phyloP scores from a whole-genome alignment of 92 coral and sea anemone species.

The Paragorgia papillata region DNA sequence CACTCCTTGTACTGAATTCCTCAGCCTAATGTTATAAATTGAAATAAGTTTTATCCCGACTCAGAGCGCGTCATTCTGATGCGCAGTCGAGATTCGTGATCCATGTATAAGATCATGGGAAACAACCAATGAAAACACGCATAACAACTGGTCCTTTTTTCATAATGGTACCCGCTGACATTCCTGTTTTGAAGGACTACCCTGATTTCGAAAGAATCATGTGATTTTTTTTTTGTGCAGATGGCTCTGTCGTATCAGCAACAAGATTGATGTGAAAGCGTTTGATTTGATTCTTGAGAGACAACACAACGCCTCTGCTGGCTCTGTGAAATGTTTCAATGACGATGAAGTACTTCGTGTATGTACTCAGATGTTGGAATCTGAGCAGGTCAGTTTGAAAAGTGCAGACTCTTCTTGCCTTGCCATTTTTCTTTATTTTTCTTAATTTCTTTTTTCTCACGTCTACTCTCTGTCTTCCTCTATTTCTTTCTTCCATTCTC shows the following conservation, averaged over 20 bases:
- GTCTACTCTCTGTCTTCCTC: neutral
- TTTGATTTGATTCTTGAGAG: constrained; percentile 28
- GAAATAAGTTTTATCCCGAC: too few relatives aligned
- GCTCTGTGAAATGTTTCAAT: constrained; percentile 16
- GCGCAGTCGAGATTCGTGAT: too few relatives aligned
- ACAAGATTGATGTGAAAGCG: constrained; percentile 44
- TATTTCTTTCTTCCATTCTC: neutral
- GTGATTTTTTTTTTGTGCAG: neutral
- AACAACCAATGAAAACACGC: too few relatives aligned
- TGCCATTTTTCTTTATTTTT: too few relatives aligned
- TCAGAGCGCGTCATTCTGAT: too few relatives aligned
- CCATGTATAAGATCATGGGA: too few relatives aligned
- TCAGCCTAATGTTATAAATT: too few relatives aligned
- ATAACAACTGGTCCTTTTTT: too few relatives aligned
- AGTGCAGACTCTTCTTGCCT: neutral
- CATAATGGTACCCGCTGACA: too few relatives aligned
- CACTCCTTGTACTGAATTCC: too few relatives aligned
- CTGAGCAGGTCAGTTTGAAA: constrained; percentile 16
- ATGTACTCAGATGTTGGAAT: constrained; percentile 35
- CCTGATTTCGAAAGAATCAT: too few relatives aligned
- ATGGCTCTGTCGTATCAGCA: constrained; percentile 19
- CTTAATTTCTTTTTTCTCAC: neutral
- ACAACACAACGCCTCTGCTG: constrained; percentile 7
- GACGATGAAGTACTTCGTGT: constrained; percentile 24
- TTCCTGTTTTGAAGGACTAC: too few relatives aligned